Conservation (phyloP, 2,797 vertebrate species). For the Falco biarmicus region DNA sequence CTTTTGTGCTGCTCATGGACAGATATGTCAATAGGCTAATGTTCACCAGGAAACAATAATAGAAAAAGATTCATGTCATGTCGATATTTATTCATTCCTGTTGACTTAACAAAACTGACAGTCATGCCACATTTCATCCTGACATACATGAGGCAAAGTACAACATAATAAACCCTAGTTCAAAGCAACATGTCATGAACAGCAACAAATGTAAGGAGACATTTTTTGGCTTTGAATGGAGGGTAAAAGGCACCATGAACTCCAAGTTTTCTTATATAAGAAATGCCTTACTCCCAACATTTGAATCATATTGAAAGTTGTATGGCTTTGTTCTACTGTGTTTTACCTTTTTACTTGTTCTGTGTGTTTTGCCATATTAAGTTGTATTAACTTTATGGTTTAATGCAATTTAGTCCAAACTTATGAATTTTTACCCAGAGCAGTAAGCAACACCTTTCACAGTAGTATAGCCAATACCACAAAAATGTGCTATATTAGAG, state of each 20-base stretch:
- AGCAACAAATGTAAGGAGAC: background rate
- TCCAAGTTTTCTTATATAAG: background rate
- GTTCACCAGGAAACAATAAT: background rate
- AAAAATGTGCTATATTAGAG: background rate
- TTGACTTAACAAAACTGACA: conserved; percentile 57
- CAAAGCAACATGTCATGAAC: background rate
- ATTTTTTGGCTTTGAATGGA: background rate
- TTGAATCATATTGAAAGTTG: background rate
- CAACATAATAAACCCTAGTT: conserved; percentile 21
- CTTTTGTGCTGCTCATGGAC: background rate
- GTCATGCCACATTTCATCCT: conserved; percentile 63
- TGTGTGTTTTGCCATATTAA: background rate
- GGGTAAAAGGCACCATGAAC: background rate
- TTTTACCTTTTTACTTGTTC: background rate
- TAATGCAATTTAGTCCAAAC: background rate
- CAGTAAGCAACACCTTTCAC: background rate
- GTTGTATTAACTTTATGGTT: background rate
- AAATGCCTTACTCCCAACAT: background rate
- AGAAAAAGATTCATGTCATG: conserved; percentile 26
- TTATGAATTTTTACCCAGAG: background rate
- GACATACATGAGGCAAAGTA: conserved; percentile 20
- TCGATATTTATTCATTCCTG: conserved; percentile 57
- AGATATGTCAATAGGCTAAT: background rate
- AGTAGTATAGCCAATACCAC: background rate
- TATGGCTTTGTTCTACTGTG: background rate